These are phyloP conservation scores for Apaloderma vittatum DNA, from an alignment of 2,113 vertebrate genomes.

Conservation along the genomic window DNA sequence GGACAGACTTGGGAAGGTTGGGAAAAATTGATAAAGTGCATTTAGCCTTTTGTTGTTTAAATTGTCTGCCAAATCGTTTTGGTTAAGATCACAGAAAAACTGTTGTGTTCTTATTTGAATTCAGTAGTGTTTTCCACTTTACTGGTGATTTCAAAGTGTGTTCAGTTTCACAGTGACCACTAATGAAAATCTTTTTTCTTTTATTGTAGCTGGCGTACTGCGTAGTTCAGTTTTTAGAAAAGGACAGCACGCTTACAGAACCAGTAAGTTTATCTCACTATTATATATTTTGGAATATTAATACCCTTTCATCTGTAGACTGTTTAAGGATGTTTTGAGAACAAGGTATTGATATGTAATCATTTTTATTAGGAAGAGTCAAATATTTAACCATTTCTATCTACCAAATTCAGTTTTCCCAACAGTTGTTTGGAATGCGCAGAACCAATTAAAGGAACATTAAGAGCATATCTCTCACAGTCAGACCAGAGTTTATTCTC, in stretches of 20 bases:
- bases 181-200: conserved; percentile 33
- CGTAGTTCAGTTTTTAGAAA: conserved; percentile 97
- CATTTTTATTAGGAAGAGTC: background rate
- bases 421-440: background rate
- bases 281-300: background rate
- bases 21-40: background rate
- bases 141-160: background rate
- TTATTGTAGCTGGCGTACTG: conserved; percentile 92
- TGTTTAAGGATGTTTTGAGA: background rate
- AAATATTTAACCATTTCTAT: background rate
- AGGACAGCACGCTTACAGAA: conserved; percentile 98
- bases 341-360: background rate
- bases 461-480: background rate
- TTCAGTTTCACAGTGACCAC: background rate
- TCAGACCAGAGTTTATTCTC: background rate
- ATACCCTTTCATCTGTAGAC: background rate
- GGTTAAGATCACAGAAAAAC: background rate
- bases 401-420: background rate
- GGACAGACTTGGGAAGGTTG: background rate
- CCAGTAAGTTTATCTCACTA: conserved; percentile 83
- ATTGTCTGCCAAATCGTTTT: background rate
- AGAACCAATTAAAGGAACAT: background rate
- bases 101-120: background rate
- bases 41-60: background rate
- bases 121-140: background rate